phyloP scores from a whole-genome alignment of 1,140 invertebrate species.

The Battus philenor region DNA sequence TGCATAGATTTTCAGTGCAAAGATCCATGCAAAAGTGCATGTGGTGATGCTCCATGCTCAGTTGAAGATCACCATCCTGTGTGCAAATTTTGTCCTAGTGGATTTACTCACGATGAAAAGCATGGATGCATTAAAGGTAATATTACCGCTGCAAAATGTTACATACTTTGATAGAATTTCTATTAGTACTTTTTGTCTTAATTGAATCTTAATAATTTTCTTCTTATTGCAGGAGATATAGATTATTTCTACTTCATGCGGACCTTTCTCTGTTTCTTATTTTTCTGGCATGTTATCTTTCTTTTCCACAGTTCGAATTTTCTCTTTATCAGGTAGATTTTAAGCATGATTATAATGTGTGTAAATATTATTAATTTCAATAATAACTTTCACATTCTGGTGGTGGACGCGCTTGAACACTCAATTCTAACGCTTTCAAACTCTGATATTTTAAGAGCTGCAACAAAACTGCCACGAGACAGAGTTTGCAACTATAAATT shows the following conservation, averaged over 20 bases:
- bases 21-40: constrained; percentile 90
- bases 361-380: constrained; percentile 49
- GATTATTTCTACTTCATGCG: constrained; percentile 70
- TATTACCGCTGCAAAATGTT: constrained; percentile 40
- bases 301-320: constrained; percentile 62
- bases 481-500: constrained; percentile 56
- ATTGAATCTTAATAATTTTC: constrained; percentile 74
- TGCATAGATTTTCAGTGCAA: constrained; percentile 93
- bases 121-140: constrained; percentile 97
- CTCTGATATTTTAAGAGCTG: constrained; percentile 32
- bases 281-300: constrained; percentile 66
- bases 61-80: constrained; percentile 94
- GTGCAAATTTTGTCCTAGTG: constrained; percentile 95
- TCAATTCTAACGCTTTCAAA: constrained; percentile 48
- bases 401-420: constrained; percentile 42
- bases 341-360: constrained; percentile 52
- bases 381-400: constrained; percentile 43
- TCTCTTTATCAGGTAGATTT: constrained; percentile 64
- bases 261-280: constrained; percentile 59
- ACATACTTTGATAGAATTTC: constrained; percentile 42
- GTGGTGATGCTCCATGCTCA: constrained; percentile 90
- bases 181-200: constrained; percentile 54
- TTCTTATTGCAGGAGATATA: constrained; percentile 76
- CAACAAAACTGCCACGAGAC: constrained; percentile 71
- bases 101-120: constrained; percentile 91